Base-by-base conservation (phyloP, 2,113 vertebrate species). In the Lepidothrix coronata region DNA sequence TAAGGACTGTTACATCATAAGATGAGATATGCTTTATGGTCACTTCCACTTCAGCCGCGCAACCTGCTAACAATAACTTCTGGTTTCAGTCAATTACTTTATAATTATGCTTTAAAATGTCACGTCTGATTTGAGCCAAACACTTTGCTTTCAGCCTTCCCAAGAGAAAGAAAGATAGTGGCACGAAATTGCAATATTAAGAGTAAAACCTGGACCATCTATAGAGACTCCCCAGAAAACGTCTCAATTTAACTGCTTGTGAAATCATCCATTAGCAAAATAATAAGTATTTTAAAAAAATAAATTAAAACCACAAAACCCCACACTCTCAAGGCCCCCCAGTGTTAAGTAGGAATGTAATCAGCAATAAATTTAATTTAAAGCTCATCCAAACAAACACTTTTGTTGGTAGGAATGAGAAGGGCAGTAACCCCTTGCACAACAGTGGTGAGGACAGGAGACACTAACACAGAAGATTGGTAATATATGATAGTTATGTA, bases 21-120 rank as follows among this genome's bases (percentile, higher is more conserved):
- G 82, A 44, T 22, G 31, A 58, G n/a, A 30, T 20, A 39, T 13
- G 23, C 6, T 63, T 94, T 85, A 66, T 7, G 12, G 43, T 44
- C 37, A 48, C 88, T 91, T 85, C 59, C 31, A 80, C 27, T 90
- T 93, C 43, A 95, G 55, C 48, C 35, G 31, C 74, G 11, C 23
- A 91, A 73, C 18, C 19, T 91, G 43, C 65, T 71, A 88, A 73
- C 33, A 77, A 46, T 77, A 88, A 93, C 58, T 94, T 93, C 68
- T 88, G 52, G 52, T 83, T 93, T 90, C 75, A 79, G 55, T 71
- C 93, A 96, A 90, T 90, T 92, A 80, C 68, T 86, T 96, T 77
- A 86, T 86, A 95, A 96, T 93, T 88, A 76, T 81, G 33, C 71
- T 93, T 85, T 93, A 77, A 95, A 96, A 67, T 44, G 68, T 67